Percentiles rank a stretch among this genome's conserved stretches.
Conservation (phyloP, 2,888 invertebrate genomes). For the Hemaris fuciformis region DNA sequence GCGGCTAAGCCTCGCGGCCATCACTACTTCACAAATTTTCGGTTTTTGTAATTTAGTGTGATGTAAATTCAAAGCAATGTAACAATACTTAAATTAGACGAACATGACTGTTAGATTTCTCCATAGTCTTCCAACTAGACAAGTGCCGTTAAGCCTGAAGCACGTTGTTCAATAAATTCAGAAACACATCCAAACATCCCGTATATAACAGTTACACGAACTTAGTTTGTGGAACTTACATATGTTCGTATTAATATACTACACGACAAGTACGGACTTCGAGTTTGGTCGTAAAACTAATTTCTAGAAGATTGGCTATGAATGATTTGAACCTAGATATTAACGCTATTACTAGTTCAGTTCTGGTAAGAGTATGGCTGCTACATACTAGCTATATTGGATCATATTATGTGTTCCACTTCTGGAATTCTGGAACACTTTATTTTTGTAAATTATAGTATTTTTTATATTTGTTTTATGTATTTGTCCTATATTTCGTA, state of each 20-base stretch:
- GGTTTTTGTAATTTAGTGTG: no score
- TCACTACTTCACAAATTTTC: no score
- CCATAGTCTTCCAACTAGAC: background rate
- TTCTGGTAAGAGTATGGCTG: no score
- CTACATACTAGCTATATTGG: no score
- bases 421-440: no score
- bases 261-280: background rate
- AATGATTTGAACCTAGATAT: background rate
- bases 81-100: background rate
- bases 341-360: background rate
- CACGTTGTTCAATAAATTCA: slow-evolving; percentile 9
- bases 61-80: no score
- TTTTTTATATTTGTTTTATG: no score
- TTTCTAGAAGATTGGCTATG: background rate
- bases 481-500: no score
- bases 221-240: background rate
- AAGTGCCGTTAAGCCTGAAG: background rate
- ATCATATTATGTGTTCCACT: no score
- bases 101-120: background rate
- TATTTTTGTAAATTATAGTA: no score
- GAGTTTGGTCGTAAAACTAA: background rate
- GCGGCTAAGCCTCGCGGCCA: no score
- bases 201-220: background rate
- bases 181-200: slow-evolving; percentile 2
- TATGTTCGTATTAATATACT: background rate